These are phyloP conservation scores for Callyntrura guangdongensis DNA, from an alignment of 2,888 invertebrate species.

Conservation along the genomic window DNA sequence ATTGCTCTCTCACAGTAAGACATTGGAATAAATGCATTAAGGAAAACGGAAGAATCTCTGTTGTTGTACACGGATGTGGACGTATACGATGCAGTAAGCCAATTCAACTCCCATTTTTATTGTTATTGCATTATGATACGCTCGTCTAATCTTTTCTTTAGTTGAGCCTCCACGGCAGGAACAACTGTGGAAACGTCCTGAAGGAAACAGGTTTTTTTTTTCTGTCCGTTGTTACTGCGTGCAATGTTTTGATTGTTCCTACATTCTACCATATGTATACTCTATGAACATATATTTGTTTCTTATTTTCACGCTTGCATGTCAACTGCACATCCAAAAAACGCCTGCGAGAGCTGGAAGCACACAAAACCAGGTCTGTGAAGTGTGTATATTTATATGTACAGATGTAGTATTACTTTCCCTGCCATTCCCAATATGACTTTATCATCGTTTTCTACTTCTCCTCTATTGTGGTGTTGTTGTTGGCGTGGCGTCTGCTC, in stretches of 20 bases:
- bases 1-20: constrained; percentile 11
- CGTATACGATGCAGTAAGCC: not conserved
- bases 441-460: constrained; percentile 13
- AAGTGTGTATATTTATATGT: not conserved
- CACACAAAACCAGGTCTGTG: not conserved
- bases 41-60: not conserved
- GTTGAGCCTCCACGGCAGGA: not conserved
- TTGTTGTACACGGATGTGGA: not conserved
- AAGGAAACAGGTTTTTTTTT: not conserved
- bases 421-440: not conserved
- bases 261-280: not conserved
- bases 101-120: constrained; percentile 55
- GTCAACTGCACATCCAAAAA: constrained; percentile 45
- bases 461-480: not conserved
- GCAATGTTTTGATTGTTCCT: constrained; percentile 8
- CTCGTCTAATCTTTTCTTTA: constrained; percentile 16
- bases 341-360: not conserved
- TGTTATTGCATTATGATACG: constrained; percentile 61
- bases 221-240: no score
- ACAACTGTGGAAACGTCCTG: not conserved
- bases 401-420: not conserved
- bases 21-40: constrained; percentile 19
- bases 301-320: constrained; percentile 22
- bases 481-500: not conserved
- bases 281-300: not conserved